These are phyloP conservation scores for Lasiurus borealis DNA, from an alignment of 2,113 vertebrate species.

Conservation along the genomic window DNA sequence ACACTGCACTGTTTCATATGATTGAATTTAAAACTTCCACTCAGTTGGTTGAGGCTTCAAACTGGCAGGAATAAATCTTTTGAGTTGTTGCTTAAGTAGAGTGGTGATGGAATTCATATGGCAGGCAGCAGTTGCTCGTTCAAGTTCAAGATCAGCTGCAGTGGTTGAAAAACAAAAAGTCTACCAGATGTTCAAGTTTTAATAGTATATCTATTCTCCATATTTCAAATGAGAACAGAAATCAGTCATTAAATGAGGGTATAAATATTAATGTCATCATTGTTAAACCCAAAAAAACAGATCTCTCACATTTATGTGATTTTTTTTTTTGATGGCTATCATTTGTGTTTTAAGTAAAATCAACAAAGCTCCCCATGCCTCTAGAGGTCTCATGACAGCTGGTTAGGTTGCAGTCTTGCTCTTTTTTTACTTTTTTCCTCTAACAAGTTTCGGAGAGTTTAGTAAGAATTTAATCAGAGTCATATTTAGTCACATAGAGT, in stretches of 20 bases:
- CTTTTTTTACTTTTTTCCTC: not conserved
- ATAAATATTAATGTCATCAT: slow-evolving; percentile 57
- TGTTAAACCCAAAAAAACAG: slow-evolving; percentile 29
- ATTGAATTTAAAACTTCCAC: slow-evolving; percentile 71
- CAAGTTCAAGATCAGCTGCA: slow-evolving; percentile 19
- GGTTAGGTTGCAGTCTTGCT: slow-evolving; percentile 25
- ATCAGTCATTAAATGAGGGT: slow-evolving; percentile 30
- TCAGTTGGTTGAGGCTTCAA: slow-evolving; percentile 64
- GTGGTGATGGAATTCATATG: slow-evolving; percentile 55
- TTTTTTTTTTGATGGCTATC: slow-evolving; percentile 10
- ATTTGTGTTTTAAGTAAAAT: slow-evolving; percentile 53
- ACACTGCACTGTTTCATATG: slow-evolving; percentile 12
- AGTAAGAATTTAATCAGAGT: slow-evolving; percentile 17
- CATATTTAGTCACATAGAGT: not conserved
- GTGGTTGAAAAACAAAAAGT: slow-evolving; percentile 52
- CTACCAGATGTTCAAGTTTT: slow-evolving; percentile 49
- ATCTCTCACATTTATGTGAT: not conserved
- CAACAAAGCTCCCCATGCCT: not conserved
- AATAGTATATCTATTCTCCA: slow-evolving; percentile 40
- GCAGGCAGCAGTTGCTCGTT: slow-evolving; percentile 50
- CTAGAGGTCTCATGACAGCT: not conserved
- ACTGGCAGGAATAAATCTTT: slow-evolving; percentile 59
- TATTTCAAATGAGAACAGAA: slow-evolving; percentile 61
- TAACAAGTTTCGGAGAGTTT: slow-evolving; percentile 48
- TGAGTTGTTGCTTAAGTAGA: slow-evolving; percentile 64